Evolutionary conservation across 2,113 vertebrate genomes (phyloP).

Genomic region (Pseudopipra pipra): DNA sequence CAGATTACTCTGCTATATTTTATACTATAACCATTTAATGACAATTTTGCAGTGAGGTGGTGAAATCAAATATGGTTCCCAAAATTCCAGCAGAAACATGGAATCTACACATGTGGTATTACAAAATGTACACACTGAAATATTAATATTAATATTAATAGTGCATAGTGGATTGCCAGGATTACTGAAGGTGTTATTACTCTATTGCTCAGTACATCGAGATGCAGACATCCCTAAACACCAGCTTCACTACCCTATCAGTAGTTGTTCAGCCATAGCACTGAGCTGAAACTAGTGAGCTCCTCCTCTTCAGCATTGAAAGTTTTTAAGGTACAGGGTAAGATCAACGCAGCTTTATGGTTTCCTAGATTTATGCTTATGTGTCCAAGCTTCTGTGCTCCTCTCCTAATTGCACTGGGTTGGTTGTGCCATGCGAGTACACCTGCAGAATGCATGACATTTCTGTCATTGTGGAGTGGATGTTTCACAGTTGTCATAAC

Average conservation of each 20-base stretch:
- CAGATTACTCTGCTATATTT: not conserved
- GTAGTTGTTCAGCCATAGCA: not conserved
- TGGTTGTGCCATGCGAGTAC: not conserved
- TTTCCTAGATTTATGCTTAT: not conserved
- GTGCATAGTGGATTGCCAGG: not conserved
- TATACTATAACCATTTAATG: not conserved
- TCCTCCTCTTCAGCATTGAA: not conserved
- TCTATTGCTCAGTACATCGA: not conserved
- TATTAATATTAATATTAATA: not conserved
- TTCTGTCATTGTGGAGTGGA: not conserved
- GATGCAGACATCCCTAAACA: not conserved
- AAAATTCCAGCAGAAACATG: not conserved
- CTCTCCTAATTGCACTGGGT: not conserved
- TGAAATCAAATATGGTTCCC: not conserved
- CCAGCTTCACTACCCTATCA: not conserved
- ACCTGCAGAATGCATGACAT: not conserved
- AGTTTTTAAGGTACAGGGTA: not conserved
- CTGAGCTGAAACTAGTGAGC: not conserved
- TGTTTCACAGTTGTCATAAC: not conserved
- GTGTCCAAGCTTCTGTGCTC: not conserved
- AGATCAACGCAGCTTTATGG: rapidly evolving
- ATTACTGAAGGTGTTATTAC: not conserved
- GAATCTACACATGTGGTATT: not conserved
- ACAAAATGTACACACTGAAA: not conserved
- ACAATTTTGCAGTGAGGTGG: not conserved